Percentiles rank a stretch among this genome's conserved stretches.
Conservation (phyloP, 1,140 invertebrate species). For the Xylocopa sonorina region DNA sequence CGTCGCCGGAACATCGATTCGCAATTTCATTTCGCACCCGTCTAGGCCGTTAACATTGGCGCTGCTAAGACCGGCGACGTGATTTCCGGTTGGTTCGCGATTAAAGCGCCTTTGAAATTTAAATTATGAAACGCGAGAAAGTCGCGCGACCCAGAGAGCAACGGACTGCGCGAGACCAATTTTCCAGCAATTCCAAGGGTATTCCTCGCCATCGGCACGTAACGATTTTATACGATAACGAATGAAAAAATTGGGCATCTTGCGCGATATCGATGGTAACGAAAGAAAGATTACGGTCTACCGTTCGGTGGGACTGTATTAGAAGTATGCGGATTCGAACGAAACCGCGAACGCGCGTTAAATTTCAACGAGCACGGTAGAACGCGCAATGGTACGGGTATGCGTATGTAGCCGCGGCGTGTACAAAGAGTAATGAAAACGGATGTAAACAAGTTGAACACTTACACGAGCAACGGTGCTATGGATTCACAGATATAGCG, state of each 20-base stretch:
- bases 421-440: slow-evolving; percentile 20
- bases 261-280: no score
- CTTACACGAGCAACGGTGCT: slow-evolving; percentile 21
- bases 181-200: not conserved
- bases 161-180: not conserved
- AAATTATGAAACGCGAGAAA: slow-evolving; percentile 12
- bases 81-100: slow-evolving; percentile 32
- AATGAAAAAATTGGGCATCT: no score
- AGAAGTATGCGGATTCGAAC: not conserved
- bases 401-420: not conserved
- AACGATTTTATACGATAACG: no score
- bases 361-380: not conserved
- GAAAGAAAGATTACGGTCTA: not conserved
- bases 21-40: slow-evolving; percentile 32
- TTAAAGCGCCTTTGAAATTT: slow-evolving; percentile 6
- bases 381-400: not conserved
- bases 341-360: not conserved
- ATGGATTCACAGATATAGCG: slow-evolving; percentile 35
- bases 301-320: not conserved
- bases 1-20: slow-evolving; percentile 32
- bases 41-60: slow-evolving; percentile 9
- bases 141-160: not conserved
- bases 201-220: not conserved
- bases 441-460: slow-evolving; percentile 39
- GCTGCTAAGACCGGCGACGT: slow-evolving; percentile 10